Conservation (phyloP, 1,140 invertebrate genomes). For the Archivesica marissinica region DNA sequence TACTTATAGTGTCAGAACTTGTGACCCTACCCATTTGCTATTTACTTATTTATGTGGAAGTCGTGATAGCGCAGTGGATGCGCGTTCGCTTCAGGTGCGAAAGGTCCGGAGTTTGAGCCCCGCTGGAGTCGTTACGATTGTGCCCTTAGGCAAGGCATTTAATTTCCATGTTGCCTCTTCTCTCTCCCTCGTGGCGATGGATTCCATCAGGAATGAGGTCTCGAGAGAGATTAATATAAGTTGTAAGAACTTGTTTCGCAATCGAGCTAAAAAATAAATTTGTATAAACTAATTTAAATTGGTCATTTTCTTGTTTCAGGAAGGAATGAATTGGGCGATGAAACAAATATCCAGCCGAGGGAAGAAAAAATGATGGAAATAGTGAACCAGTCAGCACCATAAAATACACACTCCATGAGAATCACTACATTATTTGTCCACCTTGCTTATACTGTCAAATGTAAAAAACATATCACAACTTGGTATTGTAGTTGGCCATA, state of each 20-base stretch:
- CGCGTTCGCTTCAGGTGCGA: too few species aligned
- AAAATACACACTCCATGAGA: background rate
- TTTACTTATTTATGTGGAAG: too few species aligned
- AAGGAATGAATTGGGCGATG: slow-evolving; percentile 60
- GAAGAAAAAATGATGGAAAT: slow-evolving; percentile 44
- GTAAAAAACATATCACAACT: background rate
- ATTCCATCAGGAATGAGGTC: too few species aligned
- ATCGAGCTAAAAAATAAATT: background rate
- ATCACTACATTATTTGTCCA: background rate
- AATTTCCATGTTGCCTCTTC: too few species aligned
- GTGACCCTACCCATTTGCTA: too few species aligned
- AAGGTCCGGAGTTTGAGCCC: too few species aligned
- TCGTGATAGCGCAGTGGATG: too few species aligned
- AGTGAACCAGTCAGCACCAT: background rate
- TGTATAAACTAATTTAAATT: background rate
- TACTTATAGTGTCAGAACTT: too few species aligned
- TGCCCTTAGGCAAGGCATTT: too few species aligned
- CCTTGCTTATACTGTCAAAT: background rate
- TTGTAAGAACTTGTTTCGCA: background rate
- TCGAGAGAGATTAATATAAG: background rate
- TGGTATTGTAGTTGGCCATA: slow-evolving; percentile 8
- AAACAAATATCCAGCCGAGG: slow-evolving; percentile 30
- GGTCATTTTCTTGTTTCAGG: slow-evolving; percentile 36
- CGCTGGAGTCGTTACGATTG: too few species aligned
- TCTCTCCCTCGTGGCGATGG: too few species aligned